phyloP scores from a whole-genome alignment of 2,113 vertebrate species.

The Paraplagusia blochii region DNA sequence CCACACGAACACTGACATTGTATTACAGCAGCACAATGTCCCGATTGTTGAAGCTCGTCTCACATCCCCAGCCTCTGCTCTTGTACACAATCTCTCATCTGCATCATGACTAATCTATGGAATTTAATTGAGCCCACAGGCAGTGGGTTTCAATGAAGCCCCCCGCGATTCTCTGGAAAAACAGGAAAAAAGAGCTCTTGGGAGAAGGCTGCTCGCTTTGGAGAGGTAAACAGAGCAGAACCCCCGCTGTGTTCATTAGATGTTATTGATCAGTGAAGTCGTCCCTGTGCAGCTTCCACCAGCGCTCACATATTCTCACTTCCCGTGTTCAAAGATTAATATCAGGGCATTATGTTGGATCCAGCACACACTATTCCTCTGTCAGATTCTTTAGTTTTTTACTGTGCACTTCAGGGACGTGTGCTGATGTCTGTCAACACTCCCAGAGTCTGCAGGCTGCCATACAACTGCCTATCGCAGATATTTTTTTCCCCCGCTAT shows the following conservation, averaged over 20 bases:
- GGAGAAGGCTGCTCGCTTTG: slow-evolving; percentile 56
- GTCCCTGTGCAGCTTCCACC: slow-evolving; percentile 40
- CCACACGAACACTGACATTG: slow-evolving; percentile 21
- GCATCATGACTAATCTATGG: slow-evolving; percentile 68
- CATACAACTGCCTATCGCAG: slow-evolving; percentile 28
- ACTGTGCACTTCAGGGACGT: slow-evolving; percentile 21
- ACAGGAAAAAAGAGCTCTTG: slow-evolving; percentile 41
- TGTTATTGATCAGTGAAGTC: slow-evolving; percentile 70
- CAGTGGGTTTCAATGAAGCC: slow-evolving; percentile 65
- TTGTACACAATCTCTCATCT: slow-evolving; percentile 49
- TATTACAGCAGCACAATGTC: slow-evolving; percentile 8
- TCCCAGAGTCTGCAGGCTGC: slow-evolving; percentile 27
- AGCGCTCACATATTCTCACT: slow-evolving; percentile 41
- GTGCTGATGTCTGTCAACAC: slow-evolving; percentile 48
- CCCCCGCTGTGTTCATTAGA: slow-evolving; percentile 72
- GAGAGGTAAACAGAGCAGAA: slow-evolving; percentile 68
- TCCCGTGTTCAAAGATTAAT: slow-evolving; percentile 46
- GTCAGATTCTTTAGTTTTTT: slow-evolving; percentile 33
- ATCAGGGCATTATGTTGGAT: slow-evolving; percentile 42
- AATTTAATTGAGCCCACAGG: slow-evolving; percentile 71
- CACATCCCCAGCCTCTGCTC: slow-evolving; percentile 29
- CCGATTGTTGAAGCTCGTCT: slow-evolving; percentile 23
- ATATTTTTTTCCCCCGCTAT: slow-evolving; percentile 50
- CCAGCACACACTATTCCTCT: slow-evolving; percentile 38
- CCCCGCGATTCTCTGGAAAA: slow-evolving; percentile 57